phyloP scores from a whole-genome alignment of 2,888 invertebrate genomes.

The Volucella bombylans region DNA sequence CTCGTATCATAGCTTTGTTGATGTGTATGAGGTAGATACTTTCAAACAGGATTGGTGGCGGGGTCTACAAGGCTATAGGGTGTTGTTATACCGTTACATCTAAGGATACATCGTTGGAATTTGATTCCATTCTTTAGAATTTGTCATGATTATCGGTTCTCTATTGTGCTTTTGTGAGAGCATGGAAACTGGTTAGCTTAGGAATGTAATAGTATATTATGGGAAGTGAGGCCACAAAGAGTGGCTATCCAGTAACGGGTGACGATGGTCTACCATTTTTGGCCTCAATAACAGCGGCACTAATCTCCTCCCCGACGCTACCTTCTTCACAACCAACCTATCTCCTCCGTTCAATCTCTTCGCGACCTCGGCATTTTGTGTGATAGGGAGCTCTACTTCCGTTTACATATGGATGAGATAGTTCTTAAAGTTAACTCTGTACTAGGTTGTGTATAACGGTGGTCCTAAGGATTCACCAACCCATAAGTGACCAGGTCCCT shows the following conservation, averaged over 20 bases:
- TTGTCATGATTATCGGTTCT: slow-evolving; percentile 64
- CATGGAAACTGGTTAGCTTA: neutral
- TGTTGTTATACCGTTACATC: slow-evolving; percentile 21
- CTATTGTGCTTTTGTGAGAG: slow-evolving; percentile 27
- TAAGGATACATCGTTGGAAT: slow-evolving; percentile 30
- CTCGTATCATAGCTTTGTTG: slow-evolving; percentile 26
- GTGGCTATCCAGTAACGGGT: slow-evolving; percentile 29
- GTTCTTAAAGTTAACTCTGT: too few relatives aligned
- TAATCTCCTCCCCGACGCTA: too few relatives aligned
- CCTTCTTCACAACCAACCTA: too few relatives aligned
- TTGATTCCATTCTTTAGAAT: slow-evolving; percentile 58
- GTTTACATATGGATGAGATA: too few relatives aligned
- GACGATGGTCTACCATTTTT: slow-evolving; percentile 22
- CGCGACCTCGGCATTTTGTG: too few relatives aligned
- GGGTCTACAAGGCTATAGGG: slow-evolving; percentile 23
- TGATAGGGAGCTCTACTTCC: too few relatives aligned
- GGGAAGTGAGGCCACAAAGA: slow-evolving; percentile 23
- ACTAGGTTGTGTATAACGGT: too few relatives aligned
- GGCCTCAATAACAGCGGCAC: slow-evolving; percentile 33
- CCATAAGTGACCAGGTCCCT: too few relatives aligned
- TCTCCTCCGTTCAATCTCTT: too few relatives aligned
- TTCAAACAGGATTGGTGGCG: neutral
- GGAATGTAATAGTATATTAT: slow-evolving; percentile 4
- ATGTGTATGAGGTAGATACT: slow-evolving; percentile 52
- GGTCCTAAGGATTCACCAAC: too few relatives aligned